A percentile compares a stretch with the other conserved stretches of the same genome.
phyloP scores from a whole-genome alignment of 2,888 invertebrate genomes.

The Nysson spinosus region DNA sequence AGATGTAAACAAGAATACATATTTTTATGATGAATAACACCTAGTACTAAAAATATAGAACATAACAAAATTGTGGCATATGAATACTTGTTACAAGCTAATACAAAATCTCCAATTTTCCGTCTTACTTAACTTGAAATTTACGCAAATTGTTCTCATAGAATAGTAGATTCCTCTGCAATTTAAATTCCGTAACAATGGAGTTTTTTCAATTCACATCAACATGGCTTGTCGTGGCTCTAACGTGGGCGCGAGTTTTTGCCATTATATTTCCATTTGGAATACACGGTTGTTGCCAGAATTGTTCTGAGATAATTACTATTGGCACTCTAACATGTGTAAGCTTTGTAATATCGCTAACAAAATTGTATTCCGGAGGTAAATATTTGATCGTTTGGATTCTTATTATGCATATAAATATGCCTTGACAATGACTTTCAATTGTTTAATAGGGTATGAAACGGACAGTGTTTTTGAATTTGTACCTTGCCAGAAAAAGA shows the following conservation, averaged over 20 bases:
- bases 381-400: slow-evolving; percentile 17
- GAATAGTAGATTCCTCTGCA: slow-evolving; percentile 66
- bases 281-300: slow-evolving; percentile 49
- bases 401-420: background rate
- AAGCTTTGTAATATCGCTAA: slow-evolving; percentile 66
- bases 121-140: background rate
- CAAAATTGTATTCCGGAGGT: slow-evolving; percentile 73
- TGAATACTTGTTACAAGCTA: too few species aligned
- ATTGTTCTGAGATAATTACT: slow-evolving; percentile 56
- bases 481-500: slow-evolving; percentile 67
- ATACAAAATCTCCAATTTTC: too few species aligned
- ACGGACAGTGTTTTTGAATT: slow-evolving; percentile 75
- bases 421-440: background rate
- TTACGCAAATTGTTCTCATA: slow-evolving; percentile 34
- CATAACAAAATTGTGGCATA: too few species aligned
- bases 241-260: slow-evolving; percentile 72
- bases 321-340: slow-evolving; percentile 58
- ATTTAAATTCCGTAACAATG: slow-evolving; percentile 65
- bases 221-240: slow-evolving; percentile 74
- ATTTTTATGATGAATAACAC: too few species aligned
- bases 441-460: slow-evolving; percentile 68
- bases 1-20: too few species aligned
- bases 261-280: slow-evolving; percentile 66
- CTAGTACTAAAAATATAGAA: too few species aligned
- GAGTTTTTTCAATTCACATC: slow-evolving; percentile 73